These are phyloP conservation scores for Alviniconcha marisindica DNA, from an alignment of 1,140 invertebrate genomes.

Conservation along the genomic window DNA sequence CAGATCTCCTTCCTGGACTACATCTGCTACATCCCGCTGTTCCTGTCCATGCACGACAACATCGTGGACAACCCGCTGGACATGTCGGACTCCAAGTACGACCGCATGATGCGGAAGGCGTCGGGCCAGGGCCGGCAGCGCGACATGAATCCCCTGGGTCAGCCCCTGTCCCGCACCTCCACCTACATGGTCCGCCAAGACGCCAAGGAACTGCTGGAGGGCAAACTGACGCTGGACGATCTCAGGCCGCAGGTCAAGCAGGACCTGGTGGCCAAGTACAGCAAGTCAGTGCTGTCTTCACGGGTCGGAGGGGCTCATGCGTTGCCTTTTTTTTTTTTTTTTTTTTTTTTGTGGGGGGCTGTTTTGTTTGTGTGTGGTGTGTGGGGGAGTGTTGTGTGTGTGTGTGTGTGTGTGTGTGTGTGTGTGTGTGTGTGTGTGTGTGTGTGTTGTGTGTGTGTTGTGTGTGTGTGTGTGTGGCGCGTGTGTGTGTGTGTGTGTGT, in stretches of 20 bases:
- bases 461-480: too few species aligned
- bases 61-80: conserved; percentile 71
- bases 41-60: conserved; percentile 72
- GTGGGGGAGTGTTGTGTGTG: neutral
- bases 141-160: conserved; percentile 70
- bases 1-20: conserved; percentile 73
- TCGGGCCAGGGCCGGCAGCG: conserved; percentile 60
- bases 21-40: conserved; percentile 70
- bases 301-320: too few species aligned
- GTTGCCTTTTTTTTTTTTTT: neutral
- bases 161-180: conserved; percentile 50
- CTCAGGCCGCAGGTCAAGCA: conserved; percentile 47
- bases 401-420: neutral
- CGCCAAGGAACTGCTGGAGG: conserved; percentile 62
- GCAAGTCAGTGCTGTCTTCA: conserved; percentile 34
- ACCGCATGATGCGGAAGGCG: conserved; percentile 42
- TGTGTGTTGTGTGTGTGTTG: too few species aligned
- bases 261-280: conserved; percentile 58
- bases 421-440: neutral
- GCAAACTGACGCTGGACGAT: conserved; percentile 54
- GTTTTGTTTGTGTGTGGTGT: neutral
- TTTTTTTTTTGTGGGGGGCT: too few species aligned
- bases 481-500: neutral
- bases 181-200: conserved; percentile 55
- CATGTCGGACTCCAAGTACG: conserved; percentile 68